A percentile compares a stretch with the other conserved stretches of the same genome.
These are phyloP conservation scores for Lucilia cuprina DNA, from an alignment of 1,140 invertebrate genomes.

Conservation along the genomic window DNA sequence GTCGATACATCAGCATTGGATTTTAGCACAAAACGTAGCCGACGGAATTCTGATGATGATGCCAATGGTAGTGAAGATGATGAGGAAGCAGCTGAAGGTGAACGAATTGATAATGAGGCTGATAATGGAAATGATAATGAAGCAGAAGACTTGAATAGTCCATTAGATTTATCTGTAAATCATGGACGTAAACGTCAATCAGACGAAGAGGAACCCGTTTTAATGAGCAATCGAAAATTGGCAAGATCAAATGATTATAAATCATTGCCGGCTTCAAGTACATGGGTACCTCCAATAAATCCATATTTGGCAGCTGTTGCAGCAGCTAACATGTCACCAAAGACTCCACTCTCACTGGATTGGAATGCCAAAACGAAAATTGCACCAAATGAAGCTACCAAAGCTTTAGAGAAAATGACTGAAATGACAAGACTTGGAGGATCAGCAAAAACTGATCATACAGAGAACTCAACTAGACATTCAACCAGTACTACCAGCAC, in stretches of 20 bases:
- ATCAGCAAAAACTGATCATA: slow-evolving; percentile 64
- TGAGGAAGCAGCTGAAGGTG: slow-evolving; percentile 71
- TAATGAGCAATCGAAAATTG: slow-evolving; percentile 71
- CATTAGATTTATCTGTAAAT: slow-evolving; percentile 81
- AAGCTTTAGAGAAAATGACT: slow-evolving; percentile 90
- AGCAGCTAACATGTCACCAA: slow-evolving; percentile 76
- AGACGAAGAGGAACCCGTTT: slow-evolving; percentile 61
- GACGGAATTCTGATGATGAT: slow-evolving; percentile 47
- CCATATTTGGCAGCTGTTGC: slow-evolving; percentile 83
- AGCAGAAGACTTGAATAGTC: slow-evolving; percentile 69
- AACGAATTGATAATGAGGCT: slow-evolving; percentile 51
- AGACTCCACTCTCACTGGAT: slow-evolving; percentile 62
- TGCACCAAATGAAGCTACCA: slow-evolving; percentile 79
- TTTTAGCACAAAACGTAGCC: slow-evolving; percentile 75
- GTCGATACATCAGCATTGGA: slow-evolving; percentile 71
- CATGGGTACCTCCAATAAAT: slow-evolving; percentile 81
- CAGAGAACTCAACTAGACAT: background rate
- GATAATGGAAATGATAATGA: slow-evolving; percentile 67
- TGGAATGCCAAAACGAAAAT: slow-evolving; percentile 76
- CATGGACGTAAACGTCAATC: slow-evolving; percentile 75
- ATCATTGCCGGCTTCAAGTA: slow-evolving; percentile 65
- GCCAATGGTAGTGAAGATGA: slow-evolving; percentile 63
- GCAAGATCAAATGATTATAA: slow-evolving; percentile 69
- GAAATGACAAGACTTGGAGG: slow-evolving; percentile 85
- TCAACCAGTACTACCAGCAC: slow-evolving; percentile 51